These are phyloP conservation scores for Colaptes auratus DNA, from an alignment of 2,113 vertebrate species.

Conservation along the genomic window DNA sequence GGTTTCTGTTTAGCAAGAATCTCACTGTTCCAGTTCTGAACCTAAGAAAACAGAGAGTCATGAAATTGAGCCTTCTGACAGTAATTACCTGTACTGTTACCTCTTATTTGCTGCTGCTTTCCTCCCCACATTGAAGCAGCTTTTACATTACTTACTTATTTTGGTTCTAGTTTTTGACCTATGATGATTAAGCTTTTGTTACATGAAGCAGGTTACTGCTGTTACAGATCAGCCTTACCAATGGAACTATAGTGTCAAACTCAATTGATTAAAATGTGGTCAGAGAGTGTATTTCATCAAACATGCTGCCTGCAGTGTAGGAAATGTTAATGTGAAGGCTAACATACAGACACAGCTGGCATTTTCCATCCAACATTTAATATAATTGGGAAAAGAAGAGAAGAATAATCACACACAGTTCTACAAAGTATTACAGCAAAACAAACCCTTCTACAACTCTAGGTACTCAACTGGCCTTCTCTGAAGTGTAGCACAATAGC, in stretches of 20 bases:
- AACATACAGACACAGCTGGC: neutral
- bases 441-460: neutral
- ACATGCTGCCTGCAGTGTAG: neutral
- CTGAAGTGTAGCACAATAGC: neutral
- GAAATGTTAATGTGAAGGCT: neutral
- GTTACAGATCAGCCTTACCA: neutral
- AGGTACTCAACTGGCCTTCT: neutral
- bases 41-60: constrained; percentile 76
- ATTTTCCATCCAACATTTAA: neutral
- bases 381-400: neutral
- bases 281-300: neutral
- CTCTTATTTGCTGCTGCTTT: neutral
- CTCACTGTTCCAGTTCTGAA: constrained; percentile 92
- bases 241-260: neutral
- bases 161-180: neutral
- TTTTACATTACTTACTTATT: neutral
- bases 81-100: neutral
- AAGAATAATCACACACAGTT: rapidly evolving
- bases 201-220: neutral
- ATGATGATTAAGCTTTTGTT: neutral
- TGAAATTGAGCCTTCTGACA: neutral
- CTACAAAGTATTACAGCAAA: neutral
- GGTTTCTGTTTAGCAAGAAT: constrained; percentile 91
- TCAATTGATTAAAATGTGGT: neutral
- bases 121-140: neutral